A percentile compares a stretch with the other conserved stretches of the same genome.
phyloP scores from a whole-genome alignment of 2,797 vertebrate species.

The Bryconaethiops microstoma region DNA sequence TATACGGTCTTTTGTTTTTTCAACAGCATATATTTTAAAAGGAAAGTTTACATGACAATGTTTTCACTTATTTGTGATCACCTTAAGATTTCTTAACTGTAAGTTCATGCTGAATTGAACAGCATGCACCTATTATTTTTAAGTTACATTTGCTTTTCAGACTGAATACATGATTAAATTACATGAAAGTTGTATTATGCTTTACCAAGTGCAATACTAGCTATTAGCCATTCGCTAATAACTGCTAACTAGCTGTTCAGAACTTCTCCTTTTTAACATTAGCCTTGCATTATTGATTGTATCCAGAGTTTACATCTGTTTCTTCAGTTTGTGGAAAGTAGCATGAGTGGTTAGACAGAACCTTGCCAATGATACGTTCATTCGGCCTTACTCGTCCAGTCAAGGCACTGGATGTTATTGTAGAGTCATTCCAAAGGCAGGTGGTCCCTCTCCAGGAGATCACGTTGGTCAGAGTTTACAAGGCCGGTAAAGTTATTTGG shows the following conservation, averaged over 20 bases:
- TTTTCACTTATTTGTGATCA: background rate
- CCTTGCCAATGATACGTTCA: conserved; percentile 36
- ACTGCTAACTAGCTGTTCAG: background rate
- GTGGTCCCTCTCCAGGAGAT: conserved; percentile 11
- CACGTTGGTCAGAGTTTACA: conserved; percentile 15
- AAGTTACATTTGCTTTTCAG: background rate
- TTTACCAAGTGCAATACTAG: conserved; percentile 9
- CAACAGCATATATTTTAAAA: background rate
- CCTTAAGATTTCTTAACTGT: background rate
- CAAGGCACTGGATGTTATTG: conserved; percentile 23
- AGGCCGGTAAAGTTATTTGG: conserved; percentile 3
- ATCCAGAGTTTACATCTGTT: background rate
- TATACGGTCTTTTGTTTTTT: background rate
- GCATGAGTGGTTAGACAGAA: conserved; percentile 50
- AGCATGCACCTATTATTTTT: background rate
- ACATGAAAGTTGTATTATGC: background rate
- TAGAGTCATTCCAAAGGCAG: conserved; percentile 47
- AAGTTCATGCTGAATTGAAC: background rate
- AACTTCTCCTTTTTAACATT: conserved; percentile 16
- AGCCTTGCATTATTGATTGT: conserved; percentile 1
- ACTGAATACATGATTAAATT: background rate
- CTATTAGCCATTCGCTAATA: background rate
- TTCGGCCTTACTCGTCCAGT: conserved; percentile 41
- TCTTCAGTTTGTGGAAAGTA: conserved; percentile 40
- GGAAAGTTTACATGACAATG: background rate